Conservation (phyloP, 1,140 invertebrate genomes). For the Penaeus chinensis region DNA sequence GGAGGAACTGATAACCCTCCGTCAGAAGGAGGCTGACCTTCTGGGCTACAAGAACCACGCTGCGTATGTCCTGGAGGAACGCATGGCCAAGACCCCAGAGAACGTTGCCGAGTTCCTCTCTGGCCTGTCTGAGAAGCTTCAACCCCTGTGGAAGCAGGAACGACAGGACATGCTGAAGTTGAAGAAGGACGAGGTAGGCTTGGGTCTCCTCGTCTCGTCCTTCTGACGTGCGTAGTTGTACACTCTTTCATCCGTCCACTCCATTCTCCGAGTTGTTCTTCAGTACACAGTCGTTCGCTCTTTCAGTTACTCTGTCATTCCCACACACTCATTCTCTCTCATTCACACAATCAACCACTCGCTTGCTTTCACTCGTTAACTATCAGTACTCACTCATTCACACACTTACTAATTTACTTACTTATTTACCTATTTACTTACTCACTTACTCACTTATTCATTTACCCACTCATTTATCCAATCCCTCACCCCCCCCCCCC, state of each 20-base stretch:
- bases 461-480: not conserved
- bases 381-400: too few relatives aligned
- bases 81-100: constrained; percentile 72
- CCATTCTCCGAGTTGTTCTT: too few relatives aligned
- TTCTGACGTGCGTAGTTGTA: not conserved
- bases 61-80: constrained; percentile 70
- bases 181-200: constrained; percentile 69
- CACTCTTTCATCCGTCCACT: constrained; percentile 64
- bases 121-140: constrained; percentile 70
- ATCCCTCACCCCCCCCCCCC: not conserved
- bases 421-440: constrained; percentile 3
- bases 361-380: too few relatives aligned
- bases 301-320: too few relatives aligned
- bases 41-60: constrained; percentile 72
- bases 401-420: not conserved
- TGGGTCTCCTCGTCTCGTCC: constrained; percentile 63
- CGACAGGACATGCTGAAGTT: constrained; percentile 69
- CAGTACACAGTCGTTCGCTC: too few relatives aligned
- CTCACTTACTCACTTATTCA: not conserved
- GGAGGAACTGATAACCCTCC: constrained; percentile 71
- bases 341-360: too few relatives aligned
- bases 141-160: constrained; percentile 70
- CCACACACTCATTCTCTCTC: too few relatives aligned
- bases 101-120: constrained; percentile 70
- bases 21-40: constrained; percentile 70